Evolutionary conservation across 2,797 vertebrate species (phyloP), one percentile per base, ranked within the genome.

Genomic region (Hyperoplus lanceolatus): DNA sequence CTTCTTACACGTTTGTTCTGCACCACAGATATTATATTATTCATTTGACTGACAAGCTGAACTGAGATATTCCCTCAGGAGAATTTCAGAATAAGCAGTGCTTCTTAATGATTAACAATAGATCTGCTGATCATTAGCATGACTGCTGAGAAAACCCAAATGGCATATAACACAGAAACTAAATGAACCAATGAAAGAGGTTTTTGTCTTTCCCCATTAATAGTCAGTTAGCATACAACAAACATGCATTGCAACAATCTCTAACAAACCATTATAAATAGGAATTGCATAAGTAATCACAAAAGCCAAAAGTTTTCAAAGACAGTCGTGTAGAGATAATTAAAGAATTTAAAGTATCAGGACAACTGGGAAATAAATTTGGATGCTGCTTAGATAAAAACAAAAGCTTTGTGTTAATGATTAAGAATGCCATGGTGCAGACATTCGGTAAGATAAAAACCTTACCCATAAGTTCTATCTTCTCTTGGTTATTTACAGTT

Each of bases 201-300:
- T 11, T 60, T 18, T 21, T 41, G 58, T 73, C 29, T 79, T 75
- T 70, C 42, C 2, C 0, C 60, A 39, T 81, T 73, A 64, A 36
- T 50, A 67, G 58, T 75, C 48, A 66, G 64, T 73, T 49, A 43
- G 51, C 60, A 4, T 58, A 54, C n/a, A 73, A 45, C 51, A 29
- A 60, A 60, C 43, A 48, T 13, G 8, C 36, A 50, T 63, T 62
- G 21, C 68, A 71, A 82, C 72, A 15, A 69, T 42, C 63, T 58
- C 2, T 59, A 59, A 65, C 18, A 73, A 69, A 0, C 10, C 21
- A 43, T 48, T 36, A n/a, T 15, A 5, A 71, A 48, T 2, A 1
- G n/a, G 16, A 57, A 46, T 81, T 72, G 70, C 79, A 45, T 39
- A 60, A 55, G 70, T 68, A 71, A 79, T 73, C 21, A 76, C 65